These are phyloP conservation scores for Stenolophus ochropezus DNA, from an alignment of 2,888 invertebrate species.

Conservation along the genomic window DNA sequence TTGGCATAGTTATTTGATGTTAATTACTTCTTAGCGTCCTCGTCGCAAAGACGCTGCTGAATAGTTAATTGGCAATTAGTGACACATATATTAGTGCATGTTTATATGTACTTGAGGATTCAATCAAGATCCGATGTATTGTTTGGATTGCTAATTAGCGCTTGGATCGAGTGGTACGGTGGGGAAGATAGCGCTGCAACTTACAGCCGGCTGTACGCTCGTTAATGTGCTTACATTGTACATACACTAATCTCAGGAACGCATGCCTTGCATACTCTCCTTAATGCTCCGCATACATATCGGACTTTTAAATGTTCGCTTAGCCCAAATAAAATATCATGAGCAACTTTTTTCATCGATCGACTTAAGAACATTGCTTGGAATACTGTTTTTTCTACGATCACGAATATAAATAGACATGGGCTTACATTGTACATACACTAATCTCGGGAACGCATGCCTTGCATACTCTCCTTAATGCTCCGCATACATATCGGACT, in stretches of 20 bases:
- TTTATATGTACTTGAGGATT: conserved; percentile 21
- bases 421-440: too few species aligned
- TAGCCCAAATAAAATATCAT: too few species aligned
- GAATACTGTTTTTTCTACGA: too few species aligned
- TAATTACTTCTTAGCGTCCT: conserved; percentile 17
- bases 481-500: too few species aligned
- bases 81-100: conserved; percentile 31
- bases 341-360: too few species aligned
- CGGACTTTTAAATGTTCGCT: too few species aligned
- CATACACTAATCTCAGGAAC: neutral
- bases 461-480: too few species aligned
- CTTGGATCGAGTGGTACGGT: neutral
- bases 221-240: neutral
- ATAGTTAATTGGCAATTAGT: conserved; percentile 32
- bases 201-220: neutral
- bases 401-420: too few species aligned
- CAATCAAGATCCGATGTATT: conserved; percentile 22
- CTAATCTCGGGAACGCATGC: too few species aligned
- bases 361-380: too few species aligned
- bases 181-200: neutral
- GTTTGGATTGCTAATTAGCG: conserved; percentile 20
- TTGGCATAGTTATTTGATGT: neutral
- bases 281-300: too few species aligned
- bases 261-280: neutral
- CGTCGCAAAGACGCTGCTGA: neutral